A percentile compares a stretch with the other conserved stretches of the same genome.
These are phyloP conservation scores for Heliconius aoede DNA, from an alignment of 2,888 invertebrate genomes.

Conservation along the genomic window DNA sequence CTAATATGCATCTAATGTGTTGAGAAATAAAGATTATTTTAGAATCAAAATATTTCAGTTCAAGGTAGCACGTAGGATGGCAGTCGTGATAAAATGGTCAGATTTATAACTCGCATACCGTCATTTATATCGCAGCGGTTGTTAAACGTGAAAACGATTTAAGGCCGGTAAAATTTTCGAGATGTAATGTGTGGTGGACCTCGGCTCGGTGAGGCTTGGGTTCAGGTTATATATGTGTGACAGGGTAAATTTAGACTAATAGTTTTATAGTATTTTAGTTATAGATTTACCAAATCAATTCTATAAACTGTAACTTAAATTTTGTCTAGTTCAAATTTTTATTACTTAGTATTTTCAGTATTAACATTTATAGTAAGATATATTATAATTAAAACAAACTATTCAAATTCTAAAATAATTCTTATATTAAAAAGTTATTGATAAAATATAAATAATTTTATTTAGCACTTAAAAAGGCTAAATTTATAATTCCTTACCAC, in stretches of 20 bases:
- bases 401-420: too few species aligned
- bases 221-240: constrained; percentile 40
- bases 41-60: not conserved
- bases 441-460: not conserved
- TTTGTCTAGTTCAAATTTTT: not conserved
- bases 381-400: too few species aligned
- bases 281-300: not conserved
- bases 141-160: constrained; percentile 66
- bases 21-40: constrained; percentile 26
- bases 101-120: constrained; percentile 69
- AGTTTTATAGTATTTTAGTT: not conserved
- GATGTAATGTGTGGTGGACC: constrained; percentile 56
- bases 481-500: constrained; percentile 73
- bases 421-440: too few species aligned
- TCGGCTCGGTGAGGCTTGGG: constrained; percentile 46
- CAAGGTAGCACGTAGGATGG: constrained; percentile 53
- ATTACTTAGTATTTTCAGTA: not conserved
- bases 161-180: constrained; percentile 65
- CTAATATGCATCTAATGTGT: constrained; percentile 4
- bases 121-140: constrained; percentile 70
- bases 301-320: too few species aligned
- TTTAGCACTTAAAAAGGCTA: not conserved
- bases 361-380: not conserved
- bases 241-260: constrained; percentile 28
- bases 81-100: constrained; percentile 72